Conservation (phyloP, 2,888 invertebrate genomes). For the Phaedon cochleariae region DNA sequence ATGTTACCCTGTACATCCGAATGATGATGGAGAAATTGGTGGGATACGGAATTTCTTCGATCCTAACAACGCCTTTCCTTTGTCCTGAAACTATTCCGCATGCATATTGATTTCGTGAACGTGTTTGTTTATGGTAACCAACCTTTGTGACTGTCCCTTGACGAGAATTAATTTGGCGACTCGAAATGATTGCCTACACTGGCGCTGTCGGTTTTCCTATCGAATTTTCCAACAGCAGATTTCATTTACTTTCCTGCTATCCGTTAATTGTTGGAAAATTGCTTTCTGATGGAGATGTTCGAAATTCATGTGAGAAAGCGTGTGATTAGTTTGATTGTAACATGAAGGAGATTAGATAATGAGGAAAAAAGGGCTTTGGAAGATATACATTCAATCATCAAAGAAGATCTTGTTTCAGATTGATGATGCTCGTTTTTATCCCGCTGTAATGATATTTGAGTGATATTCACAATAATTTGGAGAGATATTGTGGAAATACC, state of each 20-base stretch:
- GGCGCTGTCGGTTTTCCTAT: not conserved
- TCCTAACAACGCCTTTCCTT: constrained; percentile 17
- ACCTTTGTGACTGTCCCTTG: constrained; percentile 26
- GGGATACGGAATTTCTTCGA: not conserved
- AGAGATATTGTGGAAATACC: too few relatives aligned
- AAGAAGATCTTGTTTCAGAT: too few relatives aligned
- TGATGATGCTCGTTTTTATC: too few relatives aligned
- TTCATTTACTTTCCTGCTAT: constrained; percentile 5
- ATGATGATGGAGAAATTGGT: too few relatives aligned
- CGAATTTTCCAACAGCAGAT: not conserved
- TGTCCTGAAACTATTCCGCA: constrained; percentile 22
- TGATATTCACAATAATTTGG: too few relatives aligned
- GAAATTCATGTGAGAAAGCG: not conserved
- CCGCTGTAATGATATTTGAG: too few relatives aligned
- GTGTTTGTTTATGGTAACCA: constrained; percentile 42
- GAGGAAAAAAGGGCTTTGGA: too few relatives aligned
- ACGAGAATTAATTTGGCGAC: constrained; percentile 25
- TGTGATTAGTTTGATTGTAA: too few relatives aligned
- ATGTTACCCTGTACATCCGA: too few relatives aligned
- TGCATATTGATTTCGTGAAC: constrained; percentile 35
- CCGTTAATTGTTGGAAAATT: not conserved
- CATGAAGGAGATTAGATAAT: too few relatives aligned
- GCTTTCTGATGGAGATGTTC: not conserved
- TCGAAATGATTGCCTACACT: constrained; percentile 9
- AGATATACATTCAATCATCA: too few relatives aligned